Percentiles rank a stretch among this genome's conserved stretches.
phyloP scores from a whole-genome alignment of 2,113 vertebrate species.

The Hippocampus comes region DNA sequence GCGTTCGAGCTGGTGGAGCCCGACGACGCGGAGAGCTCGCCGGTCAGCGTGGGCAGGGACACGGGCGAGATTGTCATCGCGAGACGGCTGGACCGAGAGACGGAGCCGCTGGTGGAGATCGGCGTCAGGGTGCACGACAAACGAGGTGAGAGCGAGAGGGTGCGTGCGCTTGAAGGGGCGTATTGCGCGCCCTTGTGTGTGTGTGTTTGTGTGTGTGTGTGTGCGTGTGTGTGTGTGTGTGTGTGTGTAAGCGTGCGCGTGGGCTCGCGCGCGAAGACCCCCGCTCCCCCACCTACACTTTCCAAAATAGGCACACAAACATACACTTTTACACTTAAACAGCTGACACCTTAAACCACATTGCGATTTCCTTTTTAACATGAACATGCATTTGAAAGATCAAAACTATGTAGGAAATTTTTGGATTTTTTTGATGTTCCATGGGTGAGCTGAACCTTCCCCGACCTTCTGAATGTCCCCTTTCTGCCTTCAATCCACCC shows the following conservation, averaged over 20 bases:
- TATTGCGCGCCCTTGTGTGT: no score
- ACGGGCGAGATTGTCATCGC: slow-evolving; percentile 78
- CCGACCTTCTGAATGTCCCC: no score
- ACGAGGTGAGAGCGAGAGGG: slow-evolving; percentile 64
- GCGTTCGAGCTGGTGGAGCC: slow-evolving; percentile 78
- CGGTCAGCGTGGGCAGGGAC: slow-evolving; percentile 76
- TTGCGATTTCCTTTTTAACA: neutral
- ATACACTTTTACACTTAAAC: neutral
- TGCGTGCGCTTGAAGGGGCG: no score
- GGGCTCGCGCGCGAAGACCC: neutral
- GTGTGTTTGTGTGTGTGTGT: slow-evolving; percentile 32
- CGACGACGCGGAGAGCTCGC: slow-evolving; percentile 69
- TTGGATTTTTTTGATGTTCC: neutral
- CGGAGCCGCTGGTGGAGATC: slow-evolving; percentile 73
- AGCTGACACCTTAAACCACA: no score
- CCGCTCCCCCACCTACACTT: no score
- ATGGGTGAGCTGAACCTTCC: no score
- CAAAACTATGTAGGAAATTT: neutral
- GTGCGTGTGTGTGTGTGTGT: no score
- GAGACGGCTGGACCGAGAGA: slow-evolving; percentile 79
- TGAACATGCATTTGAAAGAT: neutral
- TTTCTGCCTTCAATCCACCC: no score
- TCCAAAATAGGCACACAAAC: neutral
- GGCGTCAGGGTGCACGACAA: slow-evolving; percentile 79
- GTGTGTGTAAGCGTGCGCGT: neutral